These are phyloP conservation scores for Danio tinwini DNA, from an alignment of 2,797 vertebrate genomes.

Conservation along the genomic window DNA sequence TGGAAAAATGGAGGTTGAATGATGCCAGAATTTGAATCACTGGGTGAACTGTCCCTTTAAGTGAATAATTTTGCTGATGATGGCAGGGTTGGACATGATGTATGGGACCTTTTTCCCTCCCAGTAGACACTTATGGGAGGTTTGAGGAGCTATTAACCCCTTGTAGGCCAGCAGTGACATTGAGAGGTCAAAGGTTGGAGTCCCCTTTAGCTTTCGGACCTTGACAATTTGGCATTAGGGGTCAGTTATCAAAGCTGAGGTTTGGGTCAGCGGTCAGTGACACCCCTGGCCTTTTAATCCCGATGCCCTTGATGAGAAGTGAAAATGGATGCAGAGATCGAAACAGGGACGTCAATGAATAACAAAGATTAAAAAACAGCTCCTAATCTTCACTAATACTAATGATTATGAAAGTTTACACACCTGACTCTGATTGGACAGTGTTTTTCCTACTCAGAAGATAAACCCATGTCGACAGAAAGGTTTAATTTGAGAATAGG, in stretches of 20 bases:
- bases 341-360: constrained; percentile 61
- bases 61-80: constrained; percentile 53
- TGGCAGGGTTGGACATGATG: constrained; percentile 56
- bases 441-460: neutral
- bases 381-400: constrained; percentile 29
- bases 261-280: constrained; percentile 72
- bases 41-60: neutral
- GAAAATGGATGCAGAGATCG: constrained; percentile 45
- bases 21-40: too few species aligned
- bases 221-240: constrained; percentile 70
- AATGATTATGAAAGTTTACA: constrained; percentile 20
- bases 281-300: constrained; percentile 69
- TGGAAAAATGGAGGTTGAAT: too few species aligned
- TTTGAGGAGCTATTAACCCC: constrained; percentile 71
- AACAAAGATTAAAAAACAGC: constrained; percentile 59
- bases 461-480: neutral
- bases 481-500: neutral
- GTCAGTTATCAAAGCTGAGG: constrained; percentile 75
- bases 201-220: constrained; percentile 63
- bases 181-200: constrained; percentile 65
- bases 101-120: constrained; percentile 52
- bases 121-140: constrained; percentile 67
- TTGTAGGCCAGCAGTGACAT: constrained; percentile 67
- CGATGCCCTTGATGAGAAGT: constrained; percentile 63
- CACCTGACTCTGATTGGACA: constrained; percentile 38